Evolutionary conservation across 1,140 invertebrate species (phyloP).

Genomic region (Ceratosolen solmsi): DNA sequence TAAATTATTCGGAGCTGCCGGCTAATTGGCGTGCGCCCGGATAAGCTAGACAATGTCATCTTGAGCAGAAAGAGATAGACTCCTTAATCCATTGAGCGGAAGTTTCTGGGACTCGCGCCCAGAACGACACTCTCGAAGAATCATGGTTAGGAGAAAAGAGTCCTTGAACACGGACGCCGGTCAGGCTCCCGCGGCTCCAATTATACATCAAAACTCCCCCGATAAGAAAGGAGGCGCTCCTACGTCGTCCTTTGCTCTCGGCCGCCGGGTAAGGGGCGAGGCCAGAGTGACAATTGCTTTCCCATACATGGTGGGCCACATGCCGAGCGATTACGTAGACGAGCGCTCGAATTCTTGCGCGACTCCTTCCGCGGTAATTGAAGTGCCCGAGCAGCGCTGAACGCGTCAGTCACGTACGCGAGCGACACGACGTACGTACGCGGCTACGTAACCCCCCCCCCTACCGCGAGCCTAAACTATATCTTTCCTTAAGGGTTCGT

Average conservation of each 20-base stretch:
- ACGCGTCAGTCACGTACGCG: conserved; percentile 44
- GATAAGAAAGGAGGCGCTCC: neutral
- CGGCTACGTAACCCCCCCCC: neutral
- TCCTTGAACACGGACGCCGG: conserved; percentile 68
- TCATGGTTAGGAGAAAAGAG: conserved; percentile 57
- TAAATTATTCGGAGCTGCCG: neutral
- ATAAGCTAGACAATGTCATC: neutral
- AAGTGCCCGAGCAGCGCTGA: conserved; percentile 25
- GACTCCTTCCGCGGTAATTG: conserved; percentile 45
- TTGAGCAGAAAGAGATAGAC: neutral
- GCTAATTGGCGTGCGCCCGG: neutral
- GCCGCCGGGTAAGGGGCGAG: neutral
- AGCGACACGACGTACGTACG: neutral
- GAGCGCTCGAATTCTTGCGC: conserved; percentile 45
- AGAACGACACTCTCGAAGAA: conserved; percentile 41
- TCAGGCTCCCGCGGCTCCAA: conserved; percentile 65
- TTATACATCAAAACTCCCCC: conserved; percentile 53
- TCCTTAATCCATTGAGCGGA: neutral
- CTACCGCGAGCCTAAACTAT: neutral
- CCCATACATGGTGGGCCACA: neutral
- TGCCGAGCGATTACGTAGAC: conserved; percentile 40
- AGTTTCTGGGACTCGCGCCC: neutral
- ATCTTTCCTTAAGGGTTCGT: neutral
- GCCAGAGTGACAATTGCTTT: neutral
- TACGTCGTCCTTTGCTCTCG: neutral